Base-by-base conservation (phyloP, 2,888 invertebrate species). In the Cantharis rustica region DNA sequence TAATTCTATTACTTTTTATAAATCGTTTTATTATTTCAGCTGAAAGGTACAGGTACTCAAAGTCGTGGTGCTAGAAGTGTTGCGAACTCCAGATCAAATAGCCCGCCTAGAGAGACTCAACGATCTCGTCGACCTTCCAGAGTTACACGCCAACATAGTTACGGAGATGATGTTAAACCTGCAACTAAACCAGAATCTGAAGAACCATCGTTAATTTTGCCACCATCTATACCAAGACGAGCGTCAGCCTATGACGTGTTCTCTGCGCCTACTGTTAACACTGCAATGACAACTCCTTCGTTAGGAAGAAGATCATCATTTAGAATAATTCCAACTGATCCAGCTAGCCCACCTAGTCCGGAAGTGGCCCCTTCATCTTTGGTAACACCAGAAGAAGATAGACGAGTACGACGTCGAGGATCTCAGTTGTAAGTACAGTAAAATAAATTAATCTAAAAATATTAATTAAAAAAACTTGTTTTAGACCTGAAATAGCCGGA, bases 201-300 rank as follows among this genome's bases (percentile, higher is more conserved):
- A 17, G 92, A 92, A 73, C 87, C 90, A 0, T 93, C 92, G 5
- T 89, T 95, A 10, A 92, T 92, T 17, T 90, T 95, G 70, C 94
- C 95, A 13, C 92, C 93, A 3, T 91, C 93, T 17, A 93, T 96
- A 89, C 94, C 95, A 0, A 90, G 96, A 84, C 92, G 95, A 83
- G 94, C 94, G 79, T 96, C 96, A 62, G 95, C 96, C 15, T 96
- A 96, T 84, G 96, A 96, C 84, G 95, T 96, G 13, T 95, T 94
- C 83, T 93, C 93, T 81, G 93, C 93, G 1, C 93, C 93, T 1
- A 91, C 91, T 82, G 87, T 81, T 83, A 89, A 87, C 20, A 88
- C 88, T 10, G 89, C 89, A 61, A 87, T 88, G 26, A 79, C 84
- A 17, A 70, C 81, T 10, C 80, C 84, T n/a, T 79, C 82, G 16